Conservation (phyloP, 1,140 invertebrate genomes). For the Solenopsis invicta region DNA sequence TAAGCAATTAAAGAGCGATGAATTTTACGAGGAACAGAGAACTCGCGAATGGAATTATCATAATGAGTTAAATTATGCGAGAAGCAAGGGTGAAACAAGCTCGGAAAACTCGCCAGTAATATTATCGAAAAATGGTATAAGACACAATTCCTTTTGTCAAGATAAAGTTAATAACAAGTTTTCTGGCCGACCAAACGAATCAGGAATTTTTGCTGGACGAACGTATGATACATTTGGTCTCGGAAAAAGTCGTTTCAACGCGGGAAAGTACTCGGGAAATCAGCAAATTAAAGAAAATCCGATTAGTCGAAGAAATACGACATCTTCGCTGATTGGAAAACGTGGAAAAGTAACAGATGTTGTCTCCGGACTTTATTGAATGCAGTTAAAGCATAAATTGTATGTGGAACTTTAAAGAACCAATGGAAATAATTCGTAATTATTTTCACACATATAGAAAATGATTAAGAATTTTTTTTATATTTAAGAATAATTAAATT, state of each 20-base stretch:
- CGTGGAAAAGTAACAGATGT: constrained; percentile 85
- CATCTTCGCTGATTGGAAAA: constrained; percentile 70
- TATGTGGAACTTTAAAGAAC: background rate
- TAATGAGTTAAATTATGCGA: constrained; percentile 70
- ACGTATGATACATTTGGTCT: constrained; percentile 84
- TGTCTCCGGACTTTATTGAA: constrained; percentile 84
- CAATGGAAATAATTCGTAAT: background rate
- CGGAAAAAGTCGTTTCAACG: constrained; percentile 83
- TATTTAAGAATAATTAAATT: constrained; percentile 22
- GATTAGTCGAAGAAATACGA: constrained; percentile 77
- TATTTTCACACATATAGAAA: background rate
- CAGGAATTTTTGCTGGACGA: constrained; percentile 80
- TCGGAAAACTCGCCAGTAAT: constrained; percentile 43
- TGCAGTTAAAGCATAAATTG: background rate
- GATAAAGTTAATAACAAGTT: constrained; percentile 71
- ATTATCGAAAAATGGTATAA: constrained; percentile 54
- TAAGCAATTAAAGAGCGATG: constrained; percentile 80
- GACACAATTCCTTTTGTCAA: constrained; percentile 69
- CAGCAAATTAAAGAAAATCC: constrained; percentile 72
- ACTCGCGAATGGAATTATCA: constrained; percentile 72
- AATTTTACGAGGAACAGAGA: constrained; percentile 79
- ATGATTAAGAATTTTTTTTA: constrained; percentile 8
- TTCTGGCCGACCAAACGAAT: constrained; percentile 71
- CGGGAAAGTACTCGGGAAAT: constrained; percentile 85
- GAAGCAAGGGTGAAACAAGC: constrained; percentile 54